Percentiles rank a stretch among this genome's conserved stretches.
Evolutionary conservation across 2,888 invertebrate species (phyloP).

Genomic region (Cataglyphis albicans): DNA sequence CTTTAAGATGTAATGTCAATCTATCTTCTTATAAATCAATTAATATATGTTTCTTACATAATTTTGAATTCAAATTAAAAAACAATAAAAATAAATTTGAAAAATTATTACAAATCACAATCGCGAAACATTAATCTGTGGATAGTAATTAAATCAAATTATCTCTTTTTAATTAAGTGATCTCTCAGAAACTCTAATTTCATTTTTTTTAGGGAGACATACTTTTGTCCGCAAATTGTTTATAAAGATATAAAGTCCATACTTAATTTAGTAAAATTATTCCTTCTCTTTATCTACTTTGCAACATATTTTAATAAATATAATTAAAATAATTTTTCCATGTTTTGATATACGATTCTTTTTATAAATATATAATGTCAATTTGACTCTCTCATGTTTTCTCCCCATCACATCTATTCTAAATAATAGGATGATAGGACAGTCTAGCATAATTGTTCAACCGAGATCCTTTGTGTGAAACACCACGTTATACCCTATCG

Average conservation of each 20-base stretch:
- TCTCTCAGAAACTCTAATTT: neutral
- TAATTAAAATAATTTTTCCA: neutral
- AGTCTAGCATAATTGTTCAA: slow-evolving; percentile 15
- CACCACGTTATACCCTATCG: slow-evolving; percentile 19
- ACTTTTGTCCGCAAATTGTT: neutral
- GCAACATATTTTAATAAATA: neutral
- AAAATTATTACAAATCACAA: neutral
- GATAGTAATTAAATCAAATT: neutral
- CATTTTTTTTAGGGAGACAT: neutral
- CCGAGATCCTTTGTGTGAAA: slow-evolving; percentile 4
- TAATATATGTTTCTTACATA: neutral
- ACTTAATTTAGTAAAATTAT: neutral
- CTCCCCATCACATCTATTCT: neutral
- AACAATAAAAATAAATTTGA: neutral
- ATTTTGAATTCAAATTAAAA: neutral
- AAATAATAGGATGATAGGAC: neutral
- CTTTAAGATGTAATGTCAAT: neutral
- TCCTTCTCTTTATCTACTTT: neutral
- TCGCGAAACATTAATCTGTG: neutral
- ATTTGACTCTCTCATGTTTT: neutral
- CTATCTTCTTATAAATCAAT: neutral
- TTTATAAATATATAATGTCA: neutral
- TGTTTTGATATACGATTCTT: neutral
- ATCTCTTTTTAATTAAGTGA: neutral
- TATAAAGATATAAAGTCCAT: neutral